These are phyloP conservation scores for Sarcoramphus papa DNA, from an alignment of 2,797 vertebrate genomes.

Conservation along the genomic window DNA sequence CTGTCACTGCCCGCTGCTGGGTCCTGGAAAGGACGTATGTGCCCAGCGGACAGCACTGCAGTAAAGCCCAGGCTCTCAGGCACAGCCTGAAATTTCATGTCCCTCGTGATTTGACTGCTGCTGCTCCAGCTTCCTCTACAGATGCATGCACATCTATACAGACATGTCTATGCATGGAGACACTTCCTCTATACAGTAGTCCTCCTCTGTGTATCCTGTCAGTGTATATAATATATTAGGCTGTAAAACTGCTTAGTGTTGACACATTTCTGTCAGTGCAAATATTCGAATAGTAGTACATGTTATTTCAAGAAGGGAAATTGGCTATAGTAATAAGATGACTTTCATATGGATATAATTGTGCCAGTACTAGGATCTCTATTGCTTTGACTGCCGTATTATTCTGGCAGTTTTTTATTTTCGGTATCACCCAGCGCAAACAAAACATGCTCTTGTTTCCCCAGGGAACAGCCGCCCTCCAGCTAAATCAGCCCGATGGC, in stretches of 20 bases:
- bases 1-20: background rate
- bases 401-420: background rate
- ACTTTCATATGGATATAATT: background rate
- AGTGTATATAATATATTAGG: background rate
- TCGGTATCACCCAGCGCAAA: background rate
- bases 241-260: background rate
- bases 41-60: rapidly evolving
- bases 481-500: background rate
- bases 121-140: background rate
- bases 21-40: background rate
- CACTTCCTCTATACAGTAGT: background rate
- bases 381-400: background rate
- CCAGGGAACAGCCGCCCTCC: background rate
- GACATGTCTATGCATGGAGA: rapidly evolving
- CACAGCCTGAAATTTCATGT: background rate
- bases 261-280: background rate
- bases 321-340: background rate
- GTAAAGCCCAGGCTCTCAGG: background rate
- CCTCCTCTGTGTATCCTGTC: background rate
- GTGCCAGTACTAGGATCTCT: background rate
- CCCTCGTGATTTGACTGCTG: background rate
- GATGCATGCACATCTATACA: rapidly evolving
- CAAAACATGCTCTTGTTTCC: background rate
- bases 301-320: background rate
- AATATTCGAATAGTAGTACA: background rate